Base-by-base conservation (phyloP, 2,797 vertebrate genomes). In the Brachyalestes nurse region DNA sequence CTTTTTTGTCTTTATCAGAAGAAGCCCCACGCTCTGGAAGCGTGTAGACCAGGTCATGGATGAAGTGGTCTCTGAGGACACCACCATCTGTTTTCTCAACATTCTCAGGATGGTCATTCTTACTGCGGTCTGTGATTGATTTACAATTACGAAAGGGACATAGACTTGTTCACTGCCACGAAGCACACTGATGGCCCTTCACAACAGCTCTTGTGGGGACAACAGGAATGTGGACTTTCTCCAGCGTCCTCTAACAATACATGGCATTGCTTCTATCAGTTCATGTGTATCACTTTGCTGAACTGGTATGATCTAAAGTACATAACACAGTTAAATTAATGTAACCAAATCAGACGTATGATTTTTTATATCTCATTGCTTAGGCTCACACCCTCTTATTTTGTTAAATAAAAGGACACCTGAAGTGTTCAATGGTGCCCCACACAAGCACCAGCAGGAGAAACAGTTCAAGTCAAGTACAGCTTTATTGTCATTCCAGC, bases 21-120 rank as follows among this genome's bases (percentile, higher is more conserved):
- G 21, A 58, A 71, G 16, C 51, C 51, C 19, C 60, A 66, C 72
- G 64, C 55, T 67, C n/a, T 81, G 65, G 80, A 71, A 86, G 49
- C 42, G 38, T 40, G 16, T 75, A 71, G 42, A 75, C 42, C 40
- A 55, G 77, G 77, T 86, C 75, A 83, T 23, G 3, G 38, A 75
- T 77, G 78, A 83, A 72, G 42, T 40, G 66, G 47, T 80, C 81
- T 80, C 69, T 69, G 51, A 79, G 71, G 78, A 77, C 69, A 34
- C 25, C 62, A 51, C 34, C 58, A 47, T 57, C n/a, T 77, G 76
- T 84, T 87, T 84, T 81, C 38, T 55, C 73, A 70, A 17, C 49
- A 25, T 81, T 83, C 86, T 80, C 45, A n/a, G 49, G 62, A 62
- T 61, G 38, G 45, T 53, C 70, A 64, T 82, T 61, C 25, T 62